Percentiles rank a stretch among this genome's conserved stretches.
phyloP scores from a whole-genome alignment of 2,888 invertebrate species.

The Phrixothrix hirtus region DNA sequence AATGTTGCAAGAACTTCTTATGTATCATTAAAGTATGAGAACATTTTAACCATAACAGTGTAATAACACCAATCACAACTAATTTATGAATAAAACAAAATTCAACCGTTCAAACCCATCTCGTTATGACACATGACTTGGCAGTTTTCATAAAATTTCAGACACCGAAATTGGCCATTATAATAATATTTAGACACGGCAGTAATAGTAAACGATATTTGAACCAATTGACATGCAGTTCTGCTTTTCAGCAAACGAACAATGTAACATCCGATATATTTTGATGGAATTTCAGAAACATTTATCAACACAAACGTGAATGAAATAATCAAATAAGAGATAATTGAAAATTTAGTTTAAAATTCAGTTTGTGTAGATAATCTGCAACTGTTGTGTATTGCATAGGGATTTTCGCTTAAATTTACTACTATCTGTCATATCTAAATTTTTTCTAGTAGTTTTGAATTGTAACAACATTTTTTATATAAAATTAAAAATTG shows the following conservation, averaged over 20 bases:
- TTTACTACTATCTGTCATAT: too few relatives aligned
- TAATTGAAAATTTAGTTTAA: too few relatives aligned
- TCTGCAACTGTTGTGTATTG: too few relatives aligned
- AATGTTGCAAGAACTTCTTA: too few relatives aligned
- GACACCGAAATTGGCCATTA: conserved; percentile 40
- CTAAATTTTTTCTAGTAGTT: too few relatives aligned
- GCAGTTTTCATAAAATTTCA: conserved; percentile 35
- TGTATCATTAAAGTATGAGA: too few relatives aligned
- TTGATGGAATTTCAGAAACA: neutral
- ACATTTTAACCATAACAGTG: conserved; percentile 12
- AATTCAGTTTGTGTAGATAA: too few relatives aligned
- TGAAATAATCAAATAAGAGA: neutral
- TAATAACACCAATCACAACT: conserved; percentile 27
- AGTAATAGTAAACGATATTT: conserved; percentile 26
- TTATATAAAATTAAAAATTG: too few relatives aligned
- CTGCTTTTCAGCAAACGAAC: neutral
- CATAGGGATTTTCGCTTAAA: too few relatives aligned
- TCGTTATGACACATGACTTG: conserved; percentile 46
- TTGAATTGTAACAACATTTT: too few relatives aligned
- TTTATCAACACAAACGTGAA: neutral
- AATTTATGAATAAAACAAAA: conserved; percentile 37
- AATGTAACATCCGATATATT: conserved; percentile 1
- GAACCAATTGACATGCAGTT: conserved; percentile 18
- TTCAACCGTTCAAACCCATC: conserved; percentile 37
- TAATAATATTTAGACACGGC: conserved; percentile 46